Percentiles rank a stretch among this genome's conserved stretches.
These are phyloP conservation scores for Bos indicus DNA, from an alignment of 2,113 vertebrate genomes.

Conservation along the genomic window DNA sequence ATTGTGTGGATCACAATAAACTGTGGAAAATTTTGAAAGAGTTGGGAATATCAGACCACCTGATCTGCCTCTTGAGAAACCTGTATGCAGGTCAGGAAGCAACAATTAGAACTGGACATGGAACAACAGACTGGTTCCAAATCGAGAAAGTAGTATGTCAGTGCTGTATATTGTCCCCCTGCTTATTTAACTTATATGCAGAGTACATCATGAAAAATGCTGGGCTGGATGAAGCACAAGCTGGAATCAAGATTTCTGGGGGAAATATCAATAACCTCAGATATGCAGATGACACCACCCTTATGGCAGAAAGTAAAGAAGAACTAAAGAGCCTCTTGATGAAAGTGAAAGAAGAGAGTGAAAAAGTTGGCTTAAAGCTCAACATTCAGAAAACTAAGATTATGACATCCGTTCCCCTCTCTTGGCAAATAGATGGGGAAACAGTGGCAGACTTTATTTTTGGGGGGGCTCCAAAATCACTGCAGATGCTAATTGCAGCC, in stretches of 20 bases:
- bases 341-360: not conserved
- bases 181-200: not conserved
- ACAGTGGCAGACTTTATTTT: not conserved
- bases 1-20: not conserved
- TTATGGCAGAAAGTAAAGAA: not conserved
- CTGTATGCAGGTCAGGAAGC: not conserved
- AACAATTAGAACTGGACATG: not conserved
- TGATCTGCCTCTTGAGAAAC: not conserved
- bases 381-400: not conserved
- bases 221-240: not conserved
- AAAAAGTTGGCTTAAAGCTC: not conserved
- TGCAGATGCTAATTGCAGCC: not conserved
- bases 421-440: not conserved
- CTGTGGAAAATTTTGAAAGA: not conserved
- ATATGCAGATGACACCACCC: not conserved
- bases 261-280: not conserved
- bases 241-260: not conserved
- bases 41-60: not conserved
- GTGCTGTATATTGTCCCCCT: not conserved
- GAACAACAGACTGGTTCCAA: not conserved
- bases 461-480: not conserved
- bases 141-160: not conserved
- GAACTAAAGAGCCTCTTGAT: not conserved
- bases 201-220: not conserved
- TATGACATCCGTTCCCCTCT: fast-evolving